Conservation (phyloP, 2,797 vertebrate genomes). For the Danionella dracula region DNA sequence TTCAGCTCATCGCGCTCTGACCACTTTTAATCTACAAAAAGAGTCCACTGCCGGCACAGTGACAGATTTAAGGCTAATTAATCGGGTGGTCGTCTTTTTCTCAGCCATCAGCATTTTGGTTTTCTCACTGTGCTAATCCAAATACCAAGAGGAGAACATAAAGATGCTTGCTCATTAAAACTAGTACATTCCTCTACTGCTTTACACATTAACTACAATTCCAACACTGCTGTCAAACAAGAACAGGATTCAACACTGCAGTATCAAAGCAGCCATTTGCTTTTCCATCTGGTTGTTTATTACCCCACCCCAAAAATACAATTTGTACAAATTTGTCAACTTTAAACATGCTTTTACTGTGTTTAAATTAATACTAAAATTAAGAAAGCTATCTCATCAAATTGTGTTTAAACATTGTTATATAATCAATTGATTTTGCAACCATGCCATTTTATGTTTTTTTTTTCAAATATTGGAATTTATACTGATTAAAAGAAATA, state of each 20-base stretch:
- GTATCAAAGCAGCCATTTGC: background rate
- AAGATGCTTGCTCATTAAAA: slow-evolving; percentile 63
- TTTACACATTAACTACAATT: slow-evolving; percentile 3
- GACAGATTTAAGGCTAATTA: slow-evolving; percentile 90
- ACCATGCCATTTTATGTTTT: too few species aligned
- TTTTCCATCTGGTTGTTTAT: too few species aligned
- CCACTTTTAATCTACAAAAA: slow-evolving; percentile 75
- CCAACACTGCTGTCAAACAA: slow-evolving; percentile 16
- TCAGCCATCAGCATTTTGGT: slow-evolving; percentile 76
- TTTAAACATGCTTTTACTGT: too few species aligned
- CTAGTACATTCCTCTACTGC: slow-evolving; percentile 34
- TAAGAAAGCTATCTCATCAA: too few species aligned
- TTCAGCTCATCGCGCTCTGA: slow-evolving; percentile 65
- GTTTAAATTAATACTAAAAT: too few species aligned
- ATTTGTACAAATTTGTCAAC: too few species aligned
- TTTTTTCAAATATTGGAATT: too few species aligned
- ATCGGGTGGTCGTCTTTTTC: slow-evolving; percentile 71
- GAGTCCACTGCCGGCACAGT: slow-evolving; percentile 71
- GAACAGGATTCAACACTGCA: background rate
- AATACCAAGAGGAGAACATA: slow-evolving; percentile 68
- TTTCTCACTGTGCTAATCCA: slow-evolving; percentile 60
- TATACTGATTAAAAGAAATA: too few species aligned
- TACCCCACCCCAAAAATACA: background rate
- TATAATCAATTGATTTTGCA: too few species aligned
- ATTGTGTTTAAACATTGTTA: too few species aligned